phyloP scores from a whole-genome alignment of 2,113 vertebrate genomes.

The Tinamus guttatus region DNA sequence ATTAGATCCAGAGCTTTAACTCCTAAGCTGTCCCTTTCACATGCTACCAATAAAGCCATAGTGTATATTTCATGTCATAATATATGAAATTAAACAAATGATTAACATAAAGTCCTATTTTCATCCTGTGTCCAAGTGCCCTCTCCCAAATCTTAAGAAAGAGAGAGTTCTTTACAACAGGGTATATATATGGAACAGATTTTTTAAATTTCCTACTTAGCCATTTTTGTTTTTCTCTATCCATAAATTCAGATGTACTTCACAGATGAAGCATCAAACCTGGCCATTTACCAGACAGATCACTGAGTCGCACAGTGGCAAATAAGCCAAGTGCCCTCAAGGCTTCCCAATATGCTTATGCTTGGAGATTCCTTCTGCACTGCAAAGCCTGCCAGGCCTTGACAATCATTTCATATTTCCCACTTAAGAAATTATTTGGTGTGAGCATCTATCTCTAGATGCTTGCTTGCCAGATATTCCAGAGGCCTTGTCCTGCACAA shows the following conservation, averaged over 20 bases:
- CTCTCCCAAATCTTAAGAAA: not conserved
- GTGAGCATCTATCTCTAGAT: not conserved
- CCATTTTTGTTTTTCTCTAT: not conserved
- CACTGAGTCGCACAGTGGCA: not conserved
- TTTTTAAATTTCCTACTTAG: not conserved
- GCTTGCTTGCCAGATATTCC: not conserved
- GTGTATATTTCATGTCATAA: not conserved
- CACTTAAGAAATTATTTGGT: not conserved
- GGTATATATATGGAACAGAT: accelerated
- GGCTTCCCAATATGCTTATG: accelerated
- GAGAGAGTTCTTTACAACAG: not conserved
- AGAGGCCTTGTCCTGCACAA: not conserved
- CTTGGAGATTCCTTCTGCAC: not conserved
- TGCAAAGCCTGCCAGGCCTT: not conserved
- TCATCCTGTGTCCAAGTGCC: not conserved
- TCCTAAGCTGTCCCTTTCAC: not conserved
- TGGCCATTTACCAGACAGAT: not conserved
- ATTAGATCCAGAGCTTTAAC: not conserved
- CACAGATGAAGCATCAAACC: not conserved
- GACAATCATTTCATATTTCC: not conserved
- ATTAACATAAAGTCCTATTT: not conserved
- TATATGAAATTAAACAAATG: not conserved
- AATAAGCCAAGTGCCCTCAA: not conserved
- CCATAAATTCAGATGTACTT: not conserved
- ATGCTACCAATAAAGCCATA: not conserved